A percentile compares a stretch with the other conserved stretches of the same genome.
Conservation (phyloP, 2,888 invertebrate species). For the Lathronympha strigana region DNA sequence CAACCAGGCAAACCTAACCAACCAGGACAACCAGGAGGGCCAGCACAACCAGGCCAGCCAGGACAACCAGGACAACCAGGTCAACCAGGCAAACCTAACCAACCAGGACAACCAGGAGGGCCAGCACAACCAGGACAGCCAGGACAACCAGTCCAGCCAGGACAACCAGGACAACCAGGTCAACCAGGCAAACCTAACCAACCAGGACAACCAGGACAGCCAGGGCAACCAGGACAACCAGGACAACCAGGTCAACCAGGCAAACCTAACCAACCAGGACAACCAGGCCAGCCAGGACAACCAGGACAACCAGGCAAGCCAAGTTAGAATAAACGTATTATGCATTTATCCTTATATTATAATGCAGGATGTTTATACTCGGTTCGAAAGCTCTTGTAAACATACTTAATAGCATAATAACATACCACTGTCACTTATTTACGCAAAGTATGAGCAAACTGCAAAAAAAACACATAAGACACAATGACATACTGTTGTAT, state of each 20-base stretch:
- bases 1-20: neutral
- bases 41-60: neutral
- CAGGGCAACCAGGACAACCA: neutral
- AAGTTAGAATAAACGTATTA: too few relatives aligned
- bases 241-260: too few relatives aligned
- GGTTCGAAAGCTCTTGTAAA: too few relatives aligned
- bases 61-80: neutral
- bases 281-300: neutral
- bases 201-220: neutral
- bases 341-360: too few relatives aligned
- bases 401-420: too few relatives aligned
- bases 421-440: too few relatives aligned
- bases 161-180: neutral
- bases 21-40: neutral
- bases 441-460: too few relatives aligned
- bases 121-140: too few relatives aligned
- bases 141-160: neutral
- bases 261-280: neutral
- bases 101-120: neutral
- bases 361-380: too few relatives aligned
- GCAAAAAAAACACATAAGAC: too few relatives aligned
- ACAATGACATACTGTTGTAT: too few relatives aligned
- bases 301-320: neutral
- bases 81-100: neutral
- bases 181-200: neutral